phyloP scores from a whole-genome alignment of 2,797 vertebrate genomes.

The Neosalanx taihuensis region DNA sequence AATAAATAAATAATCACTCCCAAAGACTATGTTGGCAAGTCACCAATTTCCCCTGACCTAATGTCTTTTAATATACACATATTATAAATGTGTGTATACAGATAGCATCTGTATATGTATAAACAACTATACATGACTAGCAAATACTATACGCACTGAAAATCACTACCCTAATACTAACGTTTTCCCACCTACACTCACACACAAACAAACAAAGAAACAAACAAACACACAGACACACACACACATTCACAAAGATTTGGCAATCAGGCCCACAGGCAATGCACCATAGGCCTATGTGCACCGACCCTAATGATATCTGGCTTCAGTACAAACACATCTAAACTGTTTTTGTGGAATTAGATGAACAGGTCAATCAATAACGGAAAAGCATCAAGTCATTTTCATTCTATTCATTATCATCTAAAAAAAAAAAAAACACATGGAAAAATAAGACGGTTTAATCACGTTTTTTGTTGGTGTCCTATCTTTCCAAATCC shows the following conservation, averaged over 20 bases:
- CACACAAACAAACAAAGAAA: background rate
- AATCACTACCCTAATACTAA: background rate
- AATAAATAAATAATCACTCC: background rate
- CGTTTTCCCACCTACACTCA: constrained; percentile 2
- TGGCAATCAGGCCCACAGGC: background rate
- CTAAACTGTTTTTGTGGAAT: constrained; percentile 4
- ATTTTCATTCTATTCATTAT: background rate
- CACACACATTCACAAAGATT: background rate
- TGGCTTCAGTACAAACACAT: background rate
- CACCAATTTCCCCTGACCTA: constrained; percentile 1
- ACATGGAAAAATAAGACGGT: constrained; percentile 1
- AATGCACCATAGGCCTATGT: background rate
- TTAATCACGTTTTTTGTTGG: constrained; percentile 7
- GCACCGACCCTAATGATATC: too few relatives aligned
- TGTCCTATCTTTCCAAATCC: too few relatives aligned
- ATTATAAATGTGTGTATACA: background rate
- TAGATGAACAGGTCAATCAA: constrained; percentile 1
- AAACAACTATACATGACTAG: background rate
- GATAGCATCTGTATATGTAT: background rate
- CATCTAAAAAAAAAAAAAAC: background rate
- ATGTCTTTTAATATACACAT: background rate
- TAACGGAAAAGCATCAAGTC: background rate
- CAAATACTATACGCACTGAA: background rate
- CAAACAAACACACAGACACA: constrained; percentile 11
- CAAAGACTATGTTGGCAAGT: background rate